These are phyloP conservation scores for cat (Felis catus) DNA, from an alignment of 2,113 vertebrate genomes.

Conservation along the genomic window F.catus_Fca126_mat1.0 CM031419.1:149932501-149933000, in stretches of 20 bases:
- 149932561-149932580: neutral
- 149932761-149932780: neutral
- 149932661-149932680: neutral
- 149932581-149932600: neutral
- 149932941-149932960: neutral
- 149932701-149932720: neutral
- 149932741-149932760: neutral
- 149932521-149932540: neutral
- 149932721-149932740: neutral
- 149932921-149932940: neutral
- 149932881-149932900: neutral
- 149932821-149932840: neutral
- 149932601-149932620: neutral
- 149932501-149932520: neutral
- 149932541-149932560: neutral
- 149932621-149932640: neutral
- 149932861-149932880: neutral
- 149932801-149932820: neutral
- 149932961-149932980: neutral
- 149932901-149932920: neutral
- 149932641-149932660: neutral
- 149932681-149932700: slow-evolving; percentile 31
- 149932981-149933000: neutral
- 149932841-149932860: neutral
- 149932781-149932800: neutral